Percentiles rank a stretch among this genome's conserved stretches.
Evolutionary conservation across 2,113 vertebrate genomes (phyloP).

Genomic region (Pterocles gutturalis): DNA sequence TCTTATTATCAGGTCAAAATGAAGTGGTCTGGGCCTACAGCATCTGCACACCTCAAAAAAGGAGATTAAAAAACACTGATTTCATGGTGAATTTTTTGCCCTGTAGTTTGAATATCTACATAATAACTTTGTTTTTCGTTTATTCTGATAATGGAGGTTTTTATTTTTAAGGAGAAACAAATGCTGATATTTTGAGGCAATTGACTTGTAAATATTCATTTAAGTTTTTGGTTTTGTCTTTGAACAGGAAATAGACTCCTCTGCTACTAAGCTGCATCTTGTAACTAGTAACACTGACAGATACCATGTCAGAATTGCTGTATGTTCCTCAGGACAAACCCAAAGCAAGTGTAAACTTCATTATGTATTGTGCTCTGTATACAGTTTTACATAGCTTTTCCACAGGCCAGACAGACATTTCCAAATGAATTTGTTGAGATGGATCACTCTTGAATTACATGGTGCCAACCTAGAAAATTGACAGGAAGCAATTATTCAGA

Average conservation of each 20-base stretch:
- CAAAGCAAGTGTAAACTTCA: slow-evolving; percentile 68
- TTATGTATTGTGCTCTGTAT: slow-evolving; percentile 49
- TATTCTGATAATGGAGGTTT: neutral
- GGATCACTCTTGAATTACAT: slow-evolving; percentile 40
- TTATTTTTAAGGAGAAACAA: neutral
- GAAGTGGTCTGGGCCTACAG: neutral
- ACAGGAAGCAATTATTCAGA: slow-evolving; percentile 54
- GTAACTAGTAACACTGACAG: slow-evolving; percentile 59
- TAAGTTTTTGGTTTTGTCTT: neutral
- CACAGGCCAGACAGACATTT: slow-evolving; percentile 62
- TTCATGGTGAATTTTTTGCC: neutral
- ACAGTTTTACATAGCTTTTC: slow-evolving; percentile 66
- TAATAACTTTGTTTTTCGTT: neutral
- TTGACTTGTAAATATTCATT: neutral
- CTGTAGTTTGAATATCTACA: neutral
- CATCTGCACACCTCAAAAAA: neutral
- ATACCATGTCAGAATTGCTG: slow-evolving; percentile 38
- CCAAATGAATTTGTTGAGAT: slow-evolving; percentile 54
- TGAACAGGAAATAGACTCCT: neutral
- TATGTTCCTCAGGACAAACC: slow-evolving; percentile 54
- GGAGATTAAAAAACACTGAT: neutral
- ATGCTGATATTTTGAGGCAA: neutral
- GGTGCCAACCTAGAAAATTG: slow-evolving; percentile 65
- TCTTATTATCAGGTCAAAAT: neutral
- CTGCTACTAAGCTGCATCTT: slow-evolving; percentile 54